Percentiles rank a stretch among this genome's conserved stretches.
Evolutionary conservation across 2,113 vertebrate species (phyloP).

Genomic region (Cyphomyrus plagiostoma): DNA sequence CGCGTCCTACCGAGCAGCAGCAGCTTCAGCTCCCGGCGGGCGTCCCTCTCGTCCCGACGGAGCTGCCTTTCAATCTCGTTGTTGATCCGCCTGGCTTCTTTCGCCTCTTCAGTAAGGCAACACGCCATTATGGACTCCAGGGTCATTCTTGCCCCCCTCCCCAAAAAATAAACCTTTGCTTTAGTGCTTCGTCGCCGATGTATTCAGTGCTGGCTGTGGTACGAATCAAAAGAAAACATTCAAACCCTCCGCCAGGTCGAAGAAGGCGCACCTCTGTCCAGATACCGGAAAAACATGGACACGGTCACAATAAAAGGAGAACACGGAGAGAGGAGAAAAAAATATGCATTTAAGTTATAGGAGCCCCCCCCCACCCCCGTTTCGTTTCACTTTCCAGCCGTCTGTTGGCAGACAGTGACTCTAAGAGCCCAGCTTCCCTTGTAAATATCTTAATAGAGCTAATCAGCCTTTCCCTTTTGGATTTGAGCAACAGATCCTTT

Average conservation of each 20-base stretch:
- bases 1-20: constrained; percentile 62
- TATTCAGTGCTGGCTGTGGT: constrained; percentile 20
- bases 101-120: constrained; percentile 76
- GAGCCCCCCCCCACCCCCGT: constrained; percentile 19
- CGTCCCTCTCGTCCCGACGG: constrained; percentile 70
- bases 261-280: constrained; percentile 19
- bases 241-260: background rate
- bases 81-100: constrained; percentile 73
- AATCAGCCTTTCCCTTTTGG: constrained; percentile 45
- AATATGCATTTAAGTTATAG: constrained; percentile 36
- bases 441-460: constrained; percentile 38
- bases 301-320: constrained; percentile 30
- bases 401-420: constrained; percentile 24
- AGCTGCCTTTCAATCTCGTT: constrained; percentile 74
- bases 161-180: constrained; percentile 3
- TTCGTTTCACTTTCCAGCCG: constrained; percentile 33
- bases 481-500: constrained; percentile 57
- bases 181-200: constrained; percentile 34
- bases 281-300: constrained; percentile 40
- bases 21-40: constrained; percentile 70
- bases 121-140: constrained; percentile 81
- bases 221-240: constrained; percentile 31
- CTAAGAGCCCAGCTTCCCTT: constrained; percentile 22
- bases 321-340: constrained; percentile 29
- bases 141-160: constrained; percentile 57